Conservation (phyloP, 2,113 vertebrate genomes). For the Cynoglossus semilaevis region DNA sequence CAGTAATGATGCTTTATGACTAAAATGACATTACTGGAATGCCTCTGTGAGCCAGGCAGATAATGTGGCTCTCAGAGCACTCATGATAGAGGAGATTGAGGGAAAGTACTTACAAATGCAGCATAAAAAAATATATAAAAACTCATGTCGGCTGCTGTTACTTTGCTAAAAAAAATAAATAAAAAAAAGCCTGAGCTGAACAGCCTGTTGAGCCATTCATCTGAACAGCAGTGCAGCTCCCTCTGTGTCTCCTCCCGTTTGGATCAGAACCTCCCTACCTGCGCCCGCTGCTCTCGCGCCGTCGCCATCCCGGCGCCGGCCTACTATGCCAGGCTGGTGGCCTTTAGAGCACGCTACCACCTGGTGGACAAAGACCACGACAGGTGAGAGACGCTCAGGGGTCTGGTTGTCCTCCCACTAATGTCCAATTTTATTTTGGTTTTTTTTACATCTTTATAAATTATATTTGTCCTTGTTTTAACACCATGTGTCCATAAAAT, state of each 20-base stretch:
- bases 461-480: too few species aligned
- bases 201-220: neutral
- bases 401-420: neutral
- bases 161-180: neutral
- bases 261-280: too few species aligned
- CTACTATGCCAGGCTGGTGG: constrained; percentile 95
- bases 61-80: constrained; percentile 2
- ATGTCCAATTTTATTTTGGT: neutral
- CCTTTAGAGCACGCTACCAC: constrained; percentile 95
- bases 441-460: too few species aligned
- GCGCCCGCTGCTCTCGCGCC: constrained; percentile 93
- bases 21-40: neutral
- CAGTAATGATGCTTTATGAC: constrained; percentile 8
- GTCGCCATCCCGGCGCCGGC: constrained; percentile 97
- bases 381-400: constrained; percentile 74
- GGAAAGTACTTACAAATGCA: too few species aligned
- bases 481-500: too few species aligned
- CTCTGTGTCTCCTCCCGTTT: too few species aligned
- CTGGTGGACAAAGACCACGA: constrained; percentile 99
- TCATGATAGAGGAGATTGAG: neutral
- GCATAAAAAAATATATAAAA: neutral
- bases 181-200: neutral
- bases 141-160: neutral
- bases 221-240: constrained; percentile 81
- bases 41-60: constrained; percentile 1